phyloP scores from a whole-genome alignment of 2,888 invertebrate species.

The Fissipunctia ypsillon region DNA sequence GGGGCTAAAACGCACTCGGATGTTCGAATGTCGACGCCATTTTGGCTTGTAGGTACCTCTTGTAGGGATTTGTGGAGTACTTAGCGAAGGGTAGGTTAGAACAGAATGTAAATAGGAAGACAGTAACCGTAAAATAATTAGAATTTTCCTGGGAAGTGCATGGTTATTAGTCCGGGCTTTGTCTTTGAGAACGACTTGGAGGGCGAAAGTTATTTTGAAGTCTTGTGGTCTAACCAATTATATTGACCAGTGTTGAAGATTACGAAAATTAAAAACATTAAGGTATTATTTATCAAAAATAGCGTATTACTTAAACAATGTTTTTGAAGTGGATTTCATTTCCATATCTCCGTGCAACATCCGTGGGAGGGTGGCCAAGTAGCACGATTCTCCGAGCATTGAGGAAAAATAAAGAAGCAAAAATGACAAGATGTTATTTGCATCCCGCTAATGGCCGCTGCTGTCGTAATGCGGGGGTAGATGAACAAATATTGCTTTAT shows the following conservation, averaged over 20 bases:
- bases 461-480: slow-evolving; percentile 89
- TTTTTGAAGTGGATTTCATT: slow-evolving; percentile 56
- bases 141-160: slow-evolving; percentile 44
- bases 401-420: slow-evolving; percentile 89
- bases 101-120: slow-evolving; percentile 65
- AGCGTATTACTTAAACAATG: slow-evolving; percentile 28
- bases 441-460: slow-evolving; percentile 89
- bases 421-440: slow-evolving; percentile 91
- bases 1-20: slow-evolving; percentile 80
- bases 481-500: slow-evolving; percentile 91
- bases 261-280: neutral
- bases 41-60: slow-evolving; percentile 73
- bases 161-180: neutral
- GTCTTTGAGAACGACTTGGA: neutral
- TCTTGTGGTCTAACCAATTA: neutral
- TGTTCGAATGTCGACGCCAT: slow-evolving; percentile 76
- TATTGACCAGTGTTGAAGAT: neutral
- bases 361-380: slow-evolving; percentile 73
- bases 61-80: slow-evolving; percentile 66
- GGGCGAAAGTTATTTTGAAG: neutral
- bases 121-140: slow-evolving; percentile 69
- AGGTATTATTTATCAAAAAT: slow-evolving; percentile 1
- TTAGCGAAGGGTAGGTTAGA: slow-evolving; percentile 62
- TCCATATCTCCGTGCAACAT: slow-evolving; percentile 68
- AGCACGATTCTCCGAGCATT: slow-evolving; percentile 78